Evolutionary conservation across 1,140 invertebrate genomes (phyloP), one percentile per base, ranked within the genome.

Genomic region (Papilio aristodemus): DNA sequence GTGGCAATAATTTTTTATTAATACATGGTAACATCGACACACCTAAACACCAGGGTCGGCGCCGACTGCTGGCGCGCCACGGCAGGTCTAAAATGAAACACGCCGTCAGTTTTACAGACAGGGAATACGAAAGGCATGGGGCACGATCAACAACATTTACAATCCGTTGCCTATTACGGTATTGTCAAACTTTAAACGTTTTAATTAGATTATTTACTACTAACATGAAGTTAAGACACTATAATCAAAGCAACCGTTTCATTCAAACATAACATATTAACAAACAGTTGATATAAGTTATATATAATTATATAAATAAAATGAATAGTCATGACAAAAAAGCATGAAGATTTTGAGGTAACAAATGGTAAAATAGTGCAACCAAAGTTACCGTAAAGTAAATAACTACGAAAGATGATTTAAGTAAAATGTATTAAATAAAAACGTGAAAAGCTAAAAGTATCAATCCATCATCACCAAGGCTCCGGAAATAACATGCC

Each of bases 21-120:
- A 75, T 76, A 84, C 77, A 59, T 82, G 83, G 82, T 83, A 86
- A 92, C 90, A 91, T 85, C 88, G 90, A 92, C 91, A 92, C 91
- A 92, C 91, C 91, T 92, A 92, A 91, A 92, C 81, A 92, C 91
- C 81, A 92, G 88, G 79, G 90, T 91, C 76, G 91, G 91, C 75
- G 91, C 90, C 72, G 91, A 92, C 90, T 92, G 91, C 90, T 92
- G 91, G 68, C 91, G 86, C 81, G 91, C 86, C 85, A 92, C 91
- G 80, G 88, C 89, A 78, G 91, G 91, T 92, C 91, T 92, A 91
- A 88, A 91, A 92, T 87, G 84, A 92, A 92, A 91, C 82, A 90
- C 80, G 75, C 80, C 69, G 78, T 86, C 84, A 88, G 82, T 87
- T 79, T 78, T 74, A 79, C 73, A 84, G 70, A 75, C 69, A 84